These are phyloP conservation scores for Perithous albicinctus DNA, from an alignment of 2,888 invertebrate genomes.

Conservation along the genomic window DNA sequence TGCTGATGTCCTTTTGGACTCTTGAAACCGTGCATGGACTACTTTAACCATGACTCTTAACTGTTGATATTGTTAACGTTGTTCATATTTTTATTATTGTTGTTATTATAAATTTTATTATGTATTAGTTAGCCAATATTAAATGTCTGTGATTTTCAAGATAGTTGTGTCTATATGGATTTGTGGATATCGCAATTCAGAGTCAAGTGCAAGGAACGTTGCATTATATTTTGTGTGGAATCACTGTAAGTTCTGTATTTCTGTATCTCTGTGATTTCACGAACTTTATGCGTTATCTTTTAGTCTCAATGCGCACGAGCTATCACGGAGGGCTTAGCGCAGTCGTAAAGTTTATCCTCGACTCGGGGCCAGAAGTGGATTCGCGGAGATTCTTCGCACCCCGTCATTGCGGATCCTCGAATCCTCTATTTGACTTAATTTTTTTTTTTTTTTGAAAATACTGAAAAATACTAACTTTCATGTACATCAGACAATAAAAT, in stretches of 20 bases:
- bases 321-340: slow-evolving; percentile 13
- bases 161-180: neutral
- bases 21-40: slow-evolving; percentile 61
- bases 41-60: slow-evolving; percentile 43
- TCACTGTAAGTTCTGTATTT: neutral
- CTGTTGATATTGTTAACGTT: slow-evolving; percentile 33
- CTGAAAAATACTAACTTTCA: too few relatives aligned
- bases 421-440: slow-evolving; percentile 8
- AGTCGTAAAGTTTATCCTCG: slow-evolving; percentile 35
- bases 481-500: too few relatives aligned
- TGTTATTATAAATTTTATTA: slow-evolving; percentile 26
- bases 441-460: neutral
- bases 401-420: neutral
- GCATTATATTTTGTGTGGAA: neutral
- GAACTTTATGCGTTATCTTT: slow-evolving; percentile 24
- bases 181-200: neutral
- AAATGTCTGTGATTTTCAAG: too few relatives aligned
- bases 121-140: neutral
- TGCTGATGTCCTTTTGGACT: slow-evolving; percentile 43
- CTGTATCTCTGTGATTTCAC: slow-evolving; percentile 19
- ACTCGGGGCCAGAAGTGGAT: slow-evolving; percentile 11
- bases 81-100: slow-evolving; percentile 28
- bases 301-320: neutral
- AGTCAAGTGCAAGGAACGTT: neutral
- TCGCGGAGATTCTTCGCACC: slow-evolving; percentile 27